These are phyloP conservation scores for Sparus aurata DNA, from an alignment of 2,797 vertebrate species.

Conservation along the genomic window DNA sequence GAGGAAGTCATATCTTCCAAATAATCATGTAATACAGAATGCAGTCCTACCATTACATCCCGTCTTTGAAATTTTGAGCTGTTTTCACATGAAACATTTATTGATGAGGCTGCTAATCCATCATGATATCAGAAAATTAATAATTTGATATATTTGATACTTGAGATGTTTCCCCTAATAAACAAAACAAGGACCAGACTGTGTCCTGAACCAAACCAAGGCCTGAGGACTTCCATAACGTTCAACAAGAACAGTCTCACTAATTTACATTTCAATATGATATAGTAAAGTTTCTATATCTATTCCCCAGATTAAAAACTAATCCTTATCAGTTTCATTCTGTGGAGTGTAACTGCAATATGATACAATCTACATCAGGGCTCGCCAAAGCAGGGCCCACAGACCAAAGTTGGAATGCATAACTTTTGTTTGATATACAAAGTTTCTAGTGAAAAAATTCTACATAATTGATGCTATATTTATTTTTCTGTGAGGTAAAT, in stretches of 20 bases:
- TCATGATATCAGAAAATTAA: neutral
- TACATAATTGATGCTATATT: too few relatives aligned
- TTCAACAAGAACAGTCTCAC: too few relatives aligned
- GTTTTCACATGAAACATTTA: neutral
- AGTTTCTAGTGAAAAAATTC: too few relatives aligned
- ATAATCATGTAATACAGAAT: too few relatives aligned
- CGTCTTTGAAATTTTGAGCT: neutral
- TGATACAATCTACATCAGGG: neutral
- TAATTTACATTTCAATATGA: too few relatives aligned
- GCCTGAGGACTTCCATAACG: neutral
- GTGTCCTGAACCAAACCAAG: neutral
- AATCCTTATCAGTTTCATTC: neutral
- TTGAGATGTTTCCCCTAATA: neutral
- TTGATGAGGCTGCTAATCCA: neutral
- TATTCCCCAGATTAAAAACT: too few relatives aligned
- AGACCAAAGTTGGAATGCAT: too few relatives aligned
- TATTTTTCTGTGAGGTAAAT: too few relatives aligned
- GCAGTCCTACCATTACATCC: neutral
- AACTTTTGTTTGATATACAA: too few relatives aligned
- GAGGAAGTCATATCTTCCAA: neutral
- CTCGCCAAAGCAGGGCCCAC: too few relatives aligned
- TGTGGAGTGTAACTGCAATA: neutral
- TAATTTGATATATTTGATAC: neutral
- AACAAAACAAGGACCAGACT: neutral
- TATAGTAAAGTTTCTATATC: too few relatives aligned